Evolutionary conservation across 2,113 vertebrate genomes (phyloP), one percentile per base, ranked within the genome.

Genomic region (Equus quagga): DNA sequence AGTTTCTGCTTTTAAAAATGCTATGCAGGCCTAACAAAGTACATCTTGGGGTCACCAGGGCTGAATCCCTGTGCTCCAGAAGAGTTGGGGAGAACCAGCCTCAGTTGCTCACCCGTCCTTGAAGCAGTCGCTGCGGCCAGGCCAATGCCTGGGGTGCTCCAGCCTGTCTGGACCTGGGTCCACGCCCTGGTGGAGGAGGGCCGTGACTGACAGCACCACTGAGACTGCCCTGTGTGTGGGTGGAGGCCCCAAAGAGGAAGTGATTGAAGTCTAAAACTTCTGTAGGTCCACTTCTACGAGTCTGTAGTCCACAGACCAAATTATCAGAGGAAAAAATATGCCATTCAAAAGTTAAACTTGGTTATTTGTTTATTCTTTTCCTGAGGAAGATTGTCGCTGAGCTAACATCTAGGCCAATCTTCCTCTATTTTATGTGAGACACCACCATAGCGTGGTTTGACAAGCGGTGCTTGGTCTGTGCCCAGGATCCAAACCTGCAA

Each of bases 1-100:
- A 23, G 13, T 82, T 91, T 81, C 70, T 81, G 62, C 49, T 85
- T 79, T 94, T 72, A 72, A 70, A 89, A 94, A 51, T 65, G 62
- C 44, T 67, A 8, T 26, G 13, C 8, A 65, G n/a, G 56, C 24
- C 54, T 67, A 44, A 60, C 49, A 54, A 85, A 72, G 87, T 46
- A 44, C 6, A 33, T 54, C 36, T 51, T 75, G 31, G 21, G 58
- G 44, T 60, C 46, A 56, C 49, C 33, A 9, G 6, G 36, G 51
- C 67, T 82, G 15, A 65, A 76, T 0, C 7, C n/a, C 8, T 41
- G 36, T 28, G 75, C 18, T 72, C 80, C 41, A 21, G 14, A 76
- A 56, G 36, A 75, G 21, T 33, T 10, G 7, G n/a, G 26, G 54
- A 65, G 58, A 44, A 58, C 13, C 8, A 84, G 60, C 15, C 26